Base-by-base conservation (phyloP, 2,888 invertebrate species). In the Pyrgus malvae region DNA sequence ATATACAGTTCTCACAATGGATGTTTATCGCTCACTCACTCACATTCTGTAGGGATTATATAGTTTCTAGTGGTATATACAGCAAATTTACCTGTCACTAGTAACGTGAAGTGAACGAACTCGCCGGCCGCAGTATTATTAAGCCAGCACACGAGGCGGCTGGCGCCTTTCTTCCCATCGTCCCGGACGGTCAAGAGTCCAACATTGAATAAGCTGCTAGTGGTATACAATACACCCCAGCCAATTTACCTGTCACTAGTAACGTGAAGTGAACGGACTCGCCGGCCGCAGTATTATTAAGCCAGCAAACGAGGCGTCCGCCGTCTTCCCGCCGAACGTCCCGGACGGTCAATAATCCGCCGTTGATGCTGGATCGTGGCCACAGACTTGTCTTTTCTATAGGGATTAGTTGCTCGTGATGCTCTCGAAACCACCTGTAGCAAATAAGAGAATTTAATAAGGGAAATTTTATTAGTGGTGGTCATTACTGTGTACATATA, bases 121-220 rank as follows among this genome's bases (percentile, higher is more conserved):
- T 96, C 95, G 70, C 94, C 95, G 21, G 97, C 98, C 1, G 95
- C 95, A 5, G 96, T 95, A 80, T 98, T 98, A 87, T 97, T 97
- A 54, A 96, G 96, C 91, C 95, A 95, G 85, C 98, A 98, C 55
- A 96, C 93, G 85, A 97, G 97, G 67, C 95, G 93, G 44, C 97
- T 98, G 56, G 95, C 93, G 79, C 98, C 98, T n/a, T n/a, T n/a
- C n/a, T n/a, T n/a, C n/a, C n/a, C n/a, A n/a, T n/a, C n/a, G n/a
- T n/a, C n/a, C n/a, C n/a, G n/a, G n/a, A n/a, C n/a, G n/a, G n/a
- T n/a, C n/a, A n/a, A n/a, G n/a, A n/a, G n/a, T n/a, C n/a, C 21
- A 21, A 21, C 21, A 21, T 6, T 21, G 21, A n/a, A n/a, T n/a
- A n/a, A n/a, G n/a, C n/a, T n/a, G n/a, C n/a, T n/a, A n/a, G n/a